Evolutionary conservation across 2,113 vertebrate genomes (phyloP).

Genomic region (Colinus virginianus): DNA sequence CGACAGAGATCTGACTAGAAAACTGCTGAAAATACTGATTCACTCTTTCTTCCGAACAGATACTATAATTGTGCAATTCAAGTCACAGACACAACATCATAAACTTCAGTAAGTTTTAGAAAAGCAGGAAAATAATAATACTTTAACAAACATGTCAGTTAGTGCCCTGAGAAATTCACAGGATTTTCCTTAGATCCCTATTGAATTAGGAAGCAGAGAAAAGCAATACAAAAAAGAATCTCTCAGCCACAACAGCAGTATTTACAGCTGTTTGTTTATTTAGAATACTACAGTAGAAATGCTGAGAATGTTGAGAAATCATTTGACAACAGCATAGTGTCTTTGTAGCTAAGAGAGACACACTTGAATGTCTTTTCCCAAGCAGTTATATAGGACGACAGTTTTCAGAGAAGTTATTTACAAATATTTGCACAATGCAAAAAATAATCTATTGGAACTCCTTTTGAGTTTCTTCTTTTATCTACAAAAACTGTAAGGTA

Average conservation of each 20-base stretch:
- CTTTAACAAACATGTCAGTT: neutral
- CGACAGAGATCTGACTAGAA: neutral
- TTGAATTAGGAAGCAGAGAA: neutral
- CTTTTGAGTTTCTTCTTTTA: neutral
- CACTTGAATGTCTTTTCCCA: neutral
- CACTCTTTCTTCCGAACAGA: neutral
- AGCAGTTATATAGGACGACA: neutral
- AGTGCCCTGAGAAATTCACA: neutral
- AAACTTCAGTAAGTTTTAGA: neutral
- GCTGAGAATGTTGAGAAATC: neutral
- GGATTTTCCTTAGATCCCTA: neutral
- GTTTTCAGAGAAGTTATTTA: neutral
- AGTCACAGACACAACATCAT: neutral
- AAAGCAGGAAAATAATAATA: neutral
- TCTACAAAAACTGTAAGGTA: neutral
- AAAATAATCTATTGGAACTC: neutral
- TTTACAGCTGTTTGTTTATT: neutral
- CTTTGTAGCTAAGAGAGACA: neutral
- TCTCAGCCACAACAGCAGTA: neutral
- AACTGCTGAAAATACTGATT: neutral
- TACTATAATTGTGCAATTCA: neutral
- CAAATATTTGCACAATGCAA: neutral
- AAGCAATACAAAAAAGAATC: rapidly evolving
- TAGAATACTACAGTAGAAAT: neutral
- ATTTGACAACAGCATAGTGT: neutral